Conservation (phyloP, 2,797 vertebrate species). For the Pangasius macronema region DNA sequence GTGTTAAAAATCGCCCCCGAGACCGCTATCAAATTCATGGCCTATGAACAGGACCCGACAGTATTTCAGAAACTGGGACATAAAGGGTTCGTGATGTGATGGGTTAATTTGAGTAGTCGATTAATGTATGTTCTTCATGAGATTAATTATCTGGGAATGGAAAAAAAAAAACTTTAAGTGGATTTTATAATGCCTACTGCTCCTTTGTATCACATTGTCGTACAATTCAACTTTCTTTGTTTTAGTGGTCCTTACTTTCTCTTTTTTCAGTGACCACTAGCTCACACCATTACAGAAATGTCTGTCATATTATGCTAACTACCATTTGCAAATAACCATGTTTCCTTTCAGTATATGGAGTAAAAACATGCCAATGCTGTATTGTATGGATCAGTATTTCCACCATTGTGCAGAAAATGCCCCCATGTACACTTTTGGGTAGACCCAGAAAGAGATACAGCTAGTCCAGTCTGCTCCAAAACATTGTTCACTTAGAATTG, state of each 20-base stretch:
- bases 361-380: not conserved
- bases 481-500: too few relatives aligned
- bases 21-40: slow-evolving; percentile 93
- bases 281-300: not conserved
- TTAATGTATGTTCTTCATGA: too few relatives aligned
- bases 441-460: not conserved
- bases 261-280: not conserved
- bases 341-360: not conserved
- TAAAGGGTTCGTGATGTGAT: too few relatives aligned
- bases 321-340: not conserved
- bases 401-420: not conserved
- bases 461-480: not conserved
- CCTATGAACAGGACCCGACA: slow-evolving; percentile 95
- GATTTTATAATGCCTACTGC: not conserved
- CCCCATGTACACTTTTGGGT: not conserved
- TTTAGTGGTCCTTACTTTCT: not conserved
- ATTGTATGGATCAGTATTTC: not conserved
- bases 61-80: too few relatives aligned
- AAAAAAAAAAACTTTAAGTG: not conserved
- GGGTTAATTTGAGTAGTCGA: too few relatives aligned
- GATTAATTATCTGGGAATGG: slow-evolving; percentile 10
- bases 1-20: slow-evolving; percentile 95
- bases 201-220: not conserved
- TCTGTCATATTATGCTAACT: not conserved
- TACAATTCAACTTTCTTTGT: not conserved